These are phyloP conservation scores for Drosophila peninsularis DNA, from an alignment of 2,888 invertebrate genomes.

Conservation along the genomic window DNA sequence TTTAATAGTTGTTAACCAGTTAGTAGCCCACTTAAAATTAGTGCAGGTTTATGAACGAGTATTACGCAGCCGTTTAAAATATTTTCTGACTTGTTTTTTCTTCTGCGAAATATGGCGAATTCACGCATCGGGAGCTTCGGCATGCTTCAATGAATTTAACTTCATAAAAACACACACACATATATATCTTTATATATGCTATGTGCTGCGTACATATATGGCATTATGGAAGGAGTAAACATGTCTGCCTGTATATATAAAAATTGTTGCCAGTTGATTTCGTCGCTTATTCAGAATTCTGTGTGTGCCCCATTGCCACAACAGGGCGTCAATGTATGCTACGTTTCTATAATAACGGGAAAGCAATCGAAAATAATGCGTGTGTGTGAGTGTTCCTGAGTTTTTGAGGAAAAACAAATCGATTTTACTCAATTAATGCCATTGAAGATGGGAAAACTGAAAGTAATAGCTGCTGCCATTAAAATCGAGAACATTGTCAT, in stretches of 20 bases:
- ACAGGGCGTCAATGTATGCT: slow-evolving; percentile 65
- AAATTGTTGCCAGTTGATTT: slow-evolving; percentile 56
- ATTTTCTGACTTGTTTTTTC: slow-evolving; percentile 12
- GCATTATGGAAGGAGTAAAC: slow-evolving; percentile 14
- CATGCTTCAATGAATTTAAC: slow-evolving; percentile 76
- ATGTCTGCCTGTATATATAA: slow-evolving; percentile 29
- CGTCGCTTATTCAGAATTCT: slow-evolving; percentile 47
- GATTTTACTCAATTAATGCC: slow-evolving; percentile 15
- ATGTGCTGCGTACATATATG: not conserved
- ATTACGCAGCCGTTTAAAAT: not conserved
- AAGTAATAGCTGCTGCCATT: not conserved
- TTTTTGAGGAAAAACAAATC: slow-evolving; percentile 6
- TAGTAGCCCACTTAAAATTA: too few species aligned
- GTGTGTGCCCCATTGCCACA: slow-evolving; percentile 52
- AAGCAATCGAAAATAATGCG: slow-evolving; percentile 16
- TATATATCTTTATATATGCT: not conserved
- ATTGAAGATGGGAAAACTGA: slow-evolving; percentile 17
- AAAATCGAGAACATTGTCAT: not conserved
- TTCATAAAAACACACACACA: slow-evolving; percentile 27
- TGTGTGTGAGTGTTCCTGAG: not conserved
- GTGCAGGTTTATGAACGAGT: not conserved
- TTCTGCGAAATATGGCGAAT: slow-evolving; percentile 42
- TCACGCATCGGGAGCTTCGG: slow-evolving; percentile 67
- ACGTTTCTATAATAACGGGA: slow-evolving; percentile 32
- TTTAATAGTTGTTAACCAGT: too few species aligned